Evolutionary conservation across 2,113 vertebrate genomes (phyloP).

Genomic region (Gymnogyps californianus): DNA sequence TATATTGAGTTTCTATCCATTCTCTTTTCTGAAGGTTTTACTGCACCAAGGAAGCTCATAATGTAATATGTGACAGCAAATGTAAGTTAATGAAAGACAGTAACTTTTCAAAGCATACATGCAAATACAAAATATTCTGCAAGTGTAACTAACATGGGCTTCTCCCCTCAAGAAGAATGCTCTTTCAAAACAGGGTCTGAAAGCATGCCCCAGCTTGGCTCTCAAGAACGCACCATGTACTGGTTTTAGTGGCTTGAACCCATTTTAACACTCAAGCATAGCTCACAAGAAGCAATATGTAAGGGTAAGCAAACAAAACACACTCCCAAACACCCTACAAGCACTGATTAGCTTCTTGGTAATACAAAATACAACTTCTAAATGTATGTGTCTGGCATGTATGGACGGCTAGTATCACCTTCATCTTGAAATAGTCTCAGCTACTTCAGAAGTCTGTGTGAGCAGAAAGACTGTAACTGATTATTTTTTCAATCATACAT

Average conservation of each 20-base stretch:
- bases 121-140: not conserved
- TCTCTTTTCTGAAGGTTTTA: not conserved
- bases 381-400: not conserved
- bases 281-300: not conserved
- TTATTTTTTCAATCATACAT: not conserved
- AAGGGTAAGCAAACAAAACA: not conserved
- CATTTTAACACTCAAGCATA: not conserved
- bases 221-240: not conserved
- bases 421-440: not conserved
- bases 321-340: not conserved
- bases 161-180: not conserved
- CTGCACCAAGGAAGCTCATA: not conserved
- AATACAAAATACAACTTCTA: not conserved
- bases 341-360: not conserved
- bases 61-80: not conserved
- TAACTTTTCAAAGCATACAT: not conserved
- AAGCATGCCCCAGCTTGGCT: not conserved
- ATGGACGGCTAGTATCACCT: not conserved
- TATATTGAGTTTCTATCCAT: not conserved
- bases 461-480: not conserved
- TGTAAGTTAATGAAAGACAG: not conserved
- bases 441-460: not conserved
- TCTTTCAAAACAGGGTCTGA: not conserved
- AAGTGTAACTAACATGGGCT: not conserved
- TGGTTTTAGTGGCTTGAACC: not conserved